Base-by-base conservation (phyloP, 2,113 vertebrate genomes). In the Mustela nigripes region DNA sequence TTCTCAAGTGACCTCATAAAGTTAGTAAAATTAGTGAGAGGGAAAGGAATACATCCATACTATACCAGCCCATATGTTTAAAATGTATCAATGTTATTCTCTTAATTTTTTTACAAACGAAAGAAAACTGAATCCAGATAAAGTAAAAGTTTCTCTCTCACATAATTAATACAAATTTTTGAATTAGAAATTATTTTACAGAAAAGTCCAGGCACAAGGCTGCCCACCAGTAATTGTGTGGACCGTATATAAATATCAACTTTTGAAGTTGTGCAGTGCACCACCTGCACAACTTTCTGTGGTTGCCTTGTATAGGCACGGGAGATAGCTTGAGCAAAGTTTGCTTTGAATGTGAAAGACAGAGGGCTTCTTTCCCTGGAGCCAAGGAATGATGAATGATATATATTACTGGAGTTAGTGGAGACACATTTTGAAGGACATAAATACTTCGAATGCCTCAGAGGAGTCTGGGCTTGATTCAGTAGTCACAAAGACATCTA, bases 171-270 rank as follows among this genome's bases (percentile, higher is more conserved):
- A 76, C 22, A 87, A 78, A 2, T 65, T 74, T 45, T 89, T 90
- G 74, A 94, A 86, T 33, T 96, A 53, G 62, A 92, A 73, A 95
- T 69, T 69, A 42, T 93, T 67, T 86, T 89, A 16, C 3, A n/a
- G n/a, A 84, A 36, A 82, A 3, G 11, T 82, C 1, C 33, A 82
- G 79, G 42, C 42, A 83, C 39, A 71, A 36, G 33, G 7, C 11
- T 85, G 84, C 36, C 53, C 4, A 31, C 48, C 39, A 50, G 5
- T 53, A 48, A 19, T 58, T 87, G 19, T 60, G 5, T 4, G 39
- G n/a, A 12, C 63, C 91, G 5, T 28, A 73, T 48, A 26, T 50
- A 50, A 94, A 62, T 28, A 58, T 16, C 1, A 73, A 31, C 18
- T 84, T 84, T 28, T 26, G 69, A 60, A 58, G 31, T 50, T 81